Evolutionary conservation across 2,113 vertebrate genomes (phyloP), one percentile per base, ranked within the genome.

Genomic region (Oostethus manadensis): DNA sequence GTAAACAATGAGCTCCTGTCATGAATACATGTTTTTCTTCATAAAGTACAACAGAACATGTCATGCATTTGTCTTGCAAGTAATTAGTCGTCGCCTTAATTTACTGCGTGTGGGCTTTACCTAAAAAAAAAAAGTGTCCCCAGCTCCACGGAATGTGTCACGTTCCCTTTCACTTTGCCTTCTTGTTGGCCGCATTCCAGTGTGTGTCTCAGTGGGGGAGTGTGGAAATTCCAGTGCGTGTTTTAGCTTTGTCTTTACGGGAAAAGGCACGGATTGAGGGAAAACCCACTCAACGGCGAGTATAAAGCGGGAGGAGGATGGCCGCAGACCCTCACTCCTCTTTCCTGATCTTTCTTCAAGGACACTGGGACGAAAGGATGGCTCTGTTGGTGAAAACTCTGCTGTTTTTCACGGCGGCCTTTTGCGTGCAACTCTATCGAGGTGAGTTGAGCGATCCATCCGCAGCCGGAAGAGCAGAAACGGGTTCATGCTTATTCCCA

Each of bases 171-270:
- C 18, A n/a, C 23, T 42, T 51, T 21, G 2, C 4, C 23, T 9
- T 22, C 18, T 43, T 1, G 21, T 56, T 35, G 56, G 54, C 16
- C 38, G 26, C 76, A 84, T 74, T 75, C 66, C 55, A 56, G 9
- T 21, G 48, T 2, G 22, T 51, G 29, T 58, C 50, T 68, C 57
- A 1, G 9, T 42, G 38, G 16, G 57, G 49, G 18, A 51, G 17
- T 43, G 51, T 77, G 84, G 83, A 85, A 86, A 76, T 83, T 87
- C 86, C 86, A 50, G 22, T 35, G 11, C 6, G 51, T 44, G 17
- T 47, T n/a, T 38, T 6, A 47, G 53, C 22, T 71, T 68, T 22
- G 64, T 74, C 50, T 47, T 88, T 61, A 76, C 75, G 80, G 86
- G 87, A 90, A 90, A 61, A 49, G 46, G 18, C 48, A 38, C 55